Percentiles rank a stretch among this genome's conserved stretches.
Evolutionary conservation across 2,797 vertebrate genomes (phyloP).

Genomic region (Caiman crocodilus): DNA sequence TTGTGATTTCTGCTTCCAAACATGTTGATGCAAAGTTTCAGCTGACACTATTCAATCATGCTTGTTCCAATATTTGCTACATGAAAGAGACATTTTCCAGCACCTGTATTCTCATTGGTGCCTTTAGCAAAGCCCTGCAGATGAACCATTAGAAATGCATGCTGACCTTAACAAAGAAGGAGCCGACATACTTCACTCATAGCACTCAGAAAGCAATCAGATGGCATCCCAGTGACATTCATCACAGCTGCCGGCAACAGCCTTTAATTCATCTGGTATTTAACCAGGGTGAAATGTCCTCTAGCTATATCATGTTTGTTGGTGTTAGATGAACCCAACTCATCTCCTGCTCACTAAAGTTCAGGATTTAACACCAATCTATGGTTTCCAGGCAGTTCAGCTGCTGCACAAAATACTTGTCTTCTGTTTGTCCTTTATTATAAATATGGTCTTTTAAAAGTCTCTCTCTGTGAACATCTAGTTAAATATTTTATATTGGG

Average conservation of each 20-base stretch:
- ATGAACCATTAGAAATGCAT: conserved; percentile 82
- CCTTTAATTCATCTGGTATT: conserved; percentile 86
- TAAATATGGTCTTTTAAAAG: conserved; percentile 20
- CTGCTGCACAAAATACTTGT: conserved; percentile 60
- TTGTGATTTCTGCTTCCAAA: conserved; percentile 20
- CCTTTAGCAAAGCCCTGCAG: conserved; percentile 80
- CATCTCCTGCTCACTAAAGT: conserved; percentile 74
- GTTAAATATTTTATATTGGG: not conserved
- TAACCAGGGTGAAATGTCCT: conserved; percentile 81
- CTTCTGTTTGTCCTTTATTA: conserved; percentile 72
- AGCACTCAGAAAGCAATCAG: conserved; percentile 79
- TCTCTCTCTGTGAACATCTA: not conserved
- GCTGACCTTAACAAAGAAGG: conserved; percentile 81
- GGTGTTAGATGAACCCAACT: conserved; percentile 82
- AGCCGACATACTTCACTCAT: conserved; percentile 81
- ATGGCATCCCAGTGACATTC: conserved; percentile 83
- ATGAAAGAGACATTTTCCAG: conserved; percentile 76
- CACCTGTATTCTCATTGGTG: conserved; percentile 74
- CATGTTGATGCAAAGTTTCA: conserved; percentile 38
- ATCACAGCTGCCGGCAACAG: conserved; percentile 80
- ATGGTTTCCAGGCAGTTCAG: conserved; percentile 63
- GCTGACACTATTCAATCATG: conserved; percentile 53
- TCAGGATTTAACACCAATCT: conserved; percentile 81
- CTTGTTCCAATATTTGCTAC: conserved; percentile 48
- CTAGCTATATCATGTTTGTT: conserved; percentile 81